Base-by-base conservation (phyloP, 2,113 vertebrate genomes). In the Pterocles burchelli region DNA sequence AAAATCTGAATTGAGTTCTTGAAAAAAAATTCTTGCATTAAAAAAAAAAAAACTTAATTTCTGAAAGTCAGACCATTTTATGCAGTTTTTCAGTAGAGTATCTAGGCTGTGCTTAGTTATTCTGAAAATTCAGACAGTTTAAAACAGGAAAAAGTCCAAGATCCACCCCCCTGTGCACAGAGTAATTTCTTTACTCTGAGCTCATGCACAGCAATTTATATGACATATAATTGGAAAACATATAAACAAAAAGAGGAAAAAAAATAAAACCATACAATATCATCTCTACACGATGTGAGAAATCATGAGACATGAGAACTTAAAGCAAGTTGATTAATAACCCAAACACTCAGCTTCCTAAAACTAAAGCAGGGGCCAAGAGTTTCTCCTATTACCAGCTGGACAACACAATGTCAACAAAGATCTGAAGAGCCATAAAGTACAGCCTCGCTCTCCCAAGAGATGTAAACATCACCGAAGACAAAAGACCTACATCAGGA, bases 381-480 rank as follows among this genome's bases (percentile, higher is more conserved):
- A 91, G 54, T 38, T 81, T 96, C 94, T 95, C 83, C 54, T 78
- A 13, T 96, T 95, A 91, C 91, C 62, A 89, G 52, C 59, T 79
- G 46, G 88, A 93, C 88, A 97, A 43, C 58, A 84, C 49, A 95
- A 45, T 28, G 33, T 83, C 89, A 97, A 90, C 83, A 92, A 94
- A 85, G 63, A 94, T 94, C 93, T 93, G 73, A 77, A 95, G 91
- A 94, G 73, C 57, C 46, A 90, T 58, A 41, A 91, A 87, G 46
- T 52, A 58, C 66, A 65, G 18, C 62, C 36, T 38, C 33, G 26
- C 0, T 0, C 34, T 88, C 54, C 70, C 59, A 65, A 55, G 43
- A 82, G 45, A 54, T 79, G 66, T 63, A 89, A 93, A 89, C 33
- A 20, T 17, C 88, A 70, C 5, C 26, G 13, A 94, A 89, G 43